Evolutionary conservation across 1,140 invertebrate species (phyloP).

Genomic region (Drosophila neocordata): DNA sequence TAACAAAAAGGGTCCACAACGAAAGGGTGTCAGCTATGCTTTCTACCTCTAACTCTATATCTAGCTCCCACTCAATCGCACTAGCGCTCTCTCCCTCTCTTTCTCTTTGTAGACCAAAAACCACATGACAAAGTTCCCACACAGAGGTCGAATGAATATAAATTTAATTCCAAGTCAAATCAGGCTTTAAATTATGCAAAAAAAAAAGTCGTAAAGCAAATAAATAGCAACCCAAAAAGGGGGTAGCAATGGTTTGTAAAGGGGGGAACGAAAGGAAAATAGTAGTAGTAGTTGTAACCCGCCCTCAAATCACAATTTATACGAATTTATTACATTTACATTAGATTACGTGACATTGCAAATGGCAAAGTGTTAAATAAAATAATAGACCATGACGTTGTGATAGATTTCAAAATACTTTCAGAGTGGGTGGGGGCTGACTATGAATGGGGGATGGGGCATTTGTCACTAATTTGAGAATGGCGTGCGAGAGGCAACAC

Average conservation of each 20-base stretch:
- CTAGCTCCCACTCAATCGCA: neutral
- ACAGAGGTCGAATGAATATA: constrained; percentile 56
- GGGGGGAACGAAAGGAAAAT: neutral
- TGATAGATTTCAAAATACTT: constrained; percentile 22
- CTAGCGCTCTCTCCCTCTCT: neutral
- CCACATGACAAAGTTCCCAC: constrained; percentile 64
- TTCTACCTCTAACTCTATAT: neutral
- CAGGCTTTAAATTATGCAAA: constrained; percentile 63
- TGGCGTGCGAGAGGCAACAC: constrained; percentile 72
- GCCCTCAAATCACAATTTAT: constrained; percentile 54
- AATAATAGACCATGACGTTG: constrained; percentile 41
- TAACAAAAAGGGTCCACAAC: constrained; percentile 6
- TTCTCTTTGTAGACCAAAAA: neutral
- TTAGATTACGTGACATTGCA: constrained; percentile 72
- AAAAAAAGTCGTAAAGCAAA: constrained; percentile 60
- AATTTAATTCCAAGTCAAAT: constrained; percentile 57
- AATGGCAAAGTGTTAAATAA: constrained; percentile 45
- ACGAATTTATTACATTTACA: constrained; percentile 71
- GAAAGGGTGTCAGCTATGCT: neutral
- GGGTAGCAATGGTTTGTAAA: constrained; percentile 18
- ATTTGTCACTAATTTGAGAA: constrained; percentile 65
- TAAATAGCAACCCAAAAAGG: constrained; percentile 43
- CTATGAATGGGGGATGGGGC: neutral
- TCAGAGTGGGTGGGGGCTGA: neutral
- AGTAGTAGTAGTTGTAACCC: constrained; percentile 6